Percentiles rank a stretch among this genome's conserved stretches.
Conservation (phyloP, 2,888 invertebrate species). For the Coelopa pilipes region DNA sequence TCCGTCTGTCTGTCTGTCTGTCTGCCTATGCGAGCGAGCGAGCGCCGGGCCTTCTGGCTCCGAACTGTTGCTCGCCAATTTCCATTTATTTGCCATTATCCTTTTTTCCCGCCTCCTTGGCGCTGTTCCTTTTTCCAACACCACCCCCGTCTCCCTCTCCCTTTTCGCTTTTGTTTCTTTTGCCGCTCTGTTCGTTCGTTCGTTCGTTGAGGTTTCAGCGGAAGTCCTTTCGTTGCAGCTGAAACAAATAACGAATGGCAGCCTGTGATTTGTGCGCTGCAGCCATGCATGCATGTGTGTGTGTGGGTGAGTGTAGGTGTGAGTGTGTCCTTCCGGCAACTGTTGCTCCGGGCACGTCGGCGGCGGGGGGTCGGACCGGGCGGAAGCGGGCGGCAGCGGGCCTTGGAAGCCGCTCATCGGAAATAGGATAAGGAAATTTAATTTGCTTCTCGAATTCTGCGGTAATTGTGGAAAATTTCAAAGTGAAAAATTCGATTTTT, state of each 20-base stretch:
- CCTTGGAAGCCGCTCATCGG: constrained; percentile 19
- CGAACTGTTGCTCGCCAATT: constrained; percentile 34
- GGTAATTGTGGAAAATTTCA: constrained; percentile 26
- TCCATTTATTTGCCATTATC: constrained; percentile 35
- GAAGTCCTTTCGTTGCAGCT: constrained; percentile 16
- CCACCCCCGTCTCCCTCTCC: neutral
- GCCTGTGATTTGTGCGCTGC: constrained; percentile 30
- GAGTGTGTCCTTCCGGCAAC: constrained; percentile 31
- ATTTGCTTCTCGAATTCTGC: constrained; percentile 34
- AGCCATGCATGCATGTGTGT: constrained; percentile 16
- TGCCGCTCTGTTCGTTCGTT: neutral
- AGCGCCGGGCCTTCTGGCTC: no score
- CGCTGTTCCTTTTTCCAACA: neutral
- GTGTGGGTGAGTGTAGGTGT: neutral
- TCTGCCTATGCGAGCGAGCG: neutral
- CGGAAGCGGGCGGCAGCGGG: no score
- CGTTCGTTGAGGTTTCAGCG: constrained; percentile 3
- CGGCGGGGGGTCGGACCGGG: no score
- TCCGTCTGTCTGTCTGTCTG: neutral
- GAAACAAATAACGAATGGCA: constrained; percentile 31
- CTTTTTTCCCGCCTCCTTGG: constrained; percentile 1
- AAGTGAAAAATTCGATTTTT: constrained; percentile 20
- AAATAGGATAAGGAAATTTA: constrained; percentile 34
- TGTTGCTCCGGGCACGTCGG: constrained; percentile 22
- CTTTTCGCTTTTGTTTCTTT: neutral